phyloP scores from a whole-genome alignment of 2,888 invertebrate genomes.

The Calameuta idolon region DNA sequence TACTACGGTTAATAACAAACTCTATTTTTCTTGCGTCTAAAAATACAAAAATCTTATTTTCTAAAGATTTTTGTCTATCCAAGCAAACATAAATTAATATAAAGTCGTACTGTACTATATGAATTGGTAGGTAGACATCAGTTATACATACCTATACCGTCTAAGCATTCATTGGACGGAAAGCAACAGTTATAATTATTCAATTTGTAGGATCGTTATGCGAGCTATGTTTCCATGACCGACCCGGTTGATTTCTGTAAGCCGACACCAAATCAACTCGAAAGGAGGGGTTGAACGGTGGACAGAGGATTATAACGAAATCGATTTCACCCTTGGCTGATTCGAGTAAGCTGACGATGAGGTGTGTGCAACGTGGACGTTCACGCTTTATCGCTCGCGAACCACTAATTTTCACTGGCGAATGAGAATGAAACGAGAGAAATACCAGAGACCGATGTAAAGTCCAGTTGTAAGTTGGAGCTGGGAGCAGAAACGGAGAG shows the following conservation, averaged over 20 bases:
- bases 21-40: not conserved
- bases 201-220: not conserved
- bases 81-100: not conserved
- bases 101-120: not conserved
- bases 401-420: not conserved
- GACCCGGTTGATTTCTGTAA: not conserved
- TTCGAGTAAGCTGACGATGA: not conserved
- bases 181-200: slow-evolving; percentile 2
- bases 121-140: not conserved
- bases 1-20: not conserved
- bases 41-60: not conserved
- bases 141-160: not conserved
- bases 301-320: slow-evolving; percentile 32
- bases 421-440: not conserved
- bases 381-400: not conserved
- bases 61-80: not conserved
- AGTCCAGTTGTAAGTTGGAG: not conserved
- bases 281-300: slow-evolving; percentile 1
- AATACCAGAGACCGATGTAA: not conserved
- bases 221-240: not conserved
- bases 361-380: not conserved
- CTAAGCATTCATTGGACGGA: not conserved
- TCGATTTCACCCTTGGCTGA: slow-evolving; percentile 42
- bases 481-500: slow-evolving; percentile 5
- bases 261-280: not conserved